These are phyloP conservation scores for Coelopa frigida DNA, from an alignment of 1,140 invertebrate species.

Conservation along the genomic window DNA sequence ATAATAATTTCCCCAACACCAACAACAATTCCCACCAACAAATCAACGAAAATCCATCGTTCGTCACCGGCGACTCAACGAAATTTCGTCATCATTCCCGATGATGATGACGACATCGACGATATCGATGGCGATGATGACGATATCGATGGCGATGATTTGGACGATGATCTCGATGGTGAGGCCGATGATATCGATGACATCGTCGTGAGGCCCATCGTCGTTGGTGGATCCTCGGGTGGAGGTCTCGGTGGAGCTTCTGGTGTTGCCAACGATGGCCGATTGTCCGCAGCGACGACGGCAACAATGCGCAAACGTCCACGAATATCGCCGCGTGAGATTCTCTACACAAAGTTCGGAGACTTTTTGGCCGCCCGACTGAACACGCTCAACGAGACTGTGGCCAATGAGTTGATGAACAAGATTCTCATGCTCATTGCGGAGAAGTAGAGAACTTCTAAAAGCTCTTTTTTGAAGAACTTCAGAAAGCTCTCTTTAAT, in stretches of 20 bases:
- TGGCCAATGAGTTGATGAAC: constrained; percentile 41
- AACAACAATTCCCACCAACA: neutral
- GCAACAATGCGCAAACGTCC: constrained; percentile 9
- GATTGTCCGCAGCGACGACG: neutral
- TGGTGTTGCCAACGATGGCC: neutral
- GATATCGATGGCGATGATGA: constrained; percentile 1
- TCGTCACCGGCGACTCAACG: neutral
- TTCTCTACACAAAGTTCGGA: constrained; percentile 38
- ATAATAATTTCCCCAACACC: constrained; percentile 1
- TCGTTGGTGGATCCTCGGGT: no score
- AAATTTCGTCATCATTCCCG: constrained; percentile 1
- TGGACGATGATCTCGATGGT: constrained; percentile 15
- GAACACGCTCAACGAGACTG: constrained; percentile 34
- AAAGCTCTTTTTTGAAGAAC: no score
- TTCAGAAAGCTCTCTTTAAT: no score
- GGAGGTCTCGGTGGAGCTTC: constrained; percentile 5
- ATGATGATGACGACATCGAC: constrained; percentile 4
- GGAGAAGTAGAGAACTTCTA: constrained; percentile 32
- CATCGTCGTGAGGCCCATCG: no score
- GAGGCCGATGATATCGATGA: no score
- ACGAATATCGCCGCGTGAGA: constrained; percentile 27
- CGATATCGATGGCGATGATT: constrained; percentile 13
- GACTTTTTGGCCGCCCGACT: constrained; percentile 38
- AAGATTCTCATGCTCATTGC: constrained; percentile 36
- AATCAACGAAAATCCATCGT: no score